Percentiles rank a stretch among this genome's conserved stretches.
phyloP scores from a whole-genome alignment of 2,888 invertebrate genomes.

The Mimas tiliae region DNA sequence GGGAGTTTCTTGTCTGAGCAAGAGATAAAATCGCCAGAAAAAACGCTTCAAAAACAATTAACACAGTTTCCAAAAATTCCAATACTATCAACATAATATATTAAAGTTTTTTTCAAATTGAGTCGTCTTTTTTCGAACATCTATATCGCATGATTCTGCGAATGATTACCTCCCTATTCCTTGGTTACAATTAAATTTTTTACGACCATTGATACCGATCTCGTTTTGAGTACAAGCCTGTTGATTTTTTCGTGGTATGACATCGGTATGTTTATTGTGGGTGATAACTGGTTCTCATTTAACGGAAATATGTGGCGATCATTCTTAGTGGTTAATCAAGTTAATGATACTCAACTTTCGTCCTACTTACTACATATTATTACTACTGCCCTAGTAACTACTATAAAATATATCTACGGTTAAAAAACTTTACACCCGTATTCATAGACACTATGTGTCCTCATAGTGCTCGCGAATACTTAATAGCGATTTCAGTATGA shows the following conservation, averaged over 20 bases:
- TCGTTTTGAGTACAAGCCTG: conserved; percentile 28
- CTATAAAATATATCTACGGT: too few relatives aligned
- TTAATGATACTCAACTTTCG: too few relatives aligned
- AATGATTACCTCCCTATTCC: conserved; percentile 33
- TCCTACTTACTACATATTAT: background rate
- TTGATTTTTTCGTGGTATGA: conserved; percentile 21
- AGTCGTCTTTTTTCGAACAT: conserved; percentile 35
- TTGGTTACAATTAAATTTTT: conserved; percentile 34
- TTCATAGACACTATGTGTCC: too few relatives aligned
- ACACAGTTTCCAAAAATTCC: conserved; percentile 24
- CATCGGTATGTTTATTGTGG: background rate
- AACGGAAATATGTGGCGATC: background rate
- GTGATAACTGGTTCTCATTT: conserved; percentile 12
- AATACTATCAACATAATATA: conserved; percentile 25
- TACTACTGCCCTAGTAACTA: too few relatives aligned
- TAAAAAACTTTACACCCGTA: too few relatives aligned
- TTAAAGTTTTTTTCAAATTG: conserved; percentile 36
- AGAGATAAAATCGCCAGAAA: conserved; percentile 53
- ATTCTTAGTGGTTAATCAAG: background rate
- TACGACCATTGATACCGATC: conserved; percentile 39
- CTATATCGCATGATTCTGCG: conserved; percentile 22
- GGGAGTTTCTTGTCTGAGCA: conserved; percentile 29
- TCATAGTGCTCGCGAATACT: too few relatives aligned
- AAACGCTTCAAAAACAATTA: conserved; percentile 30
- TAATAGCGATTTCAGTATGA: too few relatives aligned